Evolutionary conservation across 2,888 invertebrate genomes (phyloP).

Genomic region (Eledone cirrhosa): DNA sequence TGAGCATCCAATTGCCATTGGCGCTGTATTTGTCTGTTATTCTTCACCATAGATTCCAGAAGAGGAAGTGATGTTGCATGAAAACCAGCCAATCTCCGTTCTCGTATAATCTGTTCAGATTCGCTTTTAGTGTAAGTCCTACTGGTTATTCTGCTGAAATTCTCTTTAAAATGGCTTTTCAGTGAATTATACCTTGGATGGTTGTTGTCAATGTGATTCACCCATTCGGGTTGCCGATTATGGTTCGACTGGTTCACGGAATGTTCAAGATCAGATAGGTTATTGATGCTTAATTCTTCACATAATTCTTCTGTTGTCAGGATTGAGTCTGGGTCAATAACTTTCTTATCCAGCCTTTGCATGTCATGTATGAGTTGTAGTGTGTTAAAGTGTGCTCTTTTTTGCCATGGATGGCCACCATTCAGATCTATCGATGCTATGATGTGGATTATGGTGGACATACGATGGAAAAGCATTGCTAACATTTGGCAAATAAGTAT

Average conservation of each 20-base stretch:
- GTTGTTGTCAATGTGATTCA: not conserved
- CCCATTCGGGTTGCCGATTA: not conserved
- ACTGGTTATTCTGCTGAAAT: not conserved
- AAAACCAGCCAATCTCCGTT: not conserved
- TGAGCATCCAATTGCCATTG: not conserved
- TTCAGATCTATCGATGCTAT: conserved; percentile 80
- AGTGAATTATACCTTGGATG: not conserved
- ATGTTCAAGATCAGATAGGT: not conserved
- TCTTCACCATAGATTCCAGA: not conserved
- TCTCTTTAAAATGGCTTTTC: not conserved
- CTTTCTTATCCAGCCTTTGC: conserved; percentile 15
- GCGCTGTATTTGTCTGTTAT: not conserved
- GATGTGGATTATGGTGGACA: conserved; percentile 95
- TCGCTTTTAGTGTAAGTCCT: not conserved
- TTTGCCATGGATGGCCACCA: conserved; percentile 1
- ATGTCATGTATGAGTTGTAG: not conserved
- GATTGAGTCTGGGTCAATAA: not conserved
- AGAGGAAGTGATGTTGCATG: not conserved
- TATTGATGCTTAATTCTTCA: not conserved
- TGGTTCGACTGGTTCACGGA: not conserved
- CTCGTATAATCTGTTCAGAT: not conserved
- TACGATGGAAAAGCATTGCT: conserved; percentile 98
- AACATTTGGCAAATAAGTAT: conserved; percentile 94
- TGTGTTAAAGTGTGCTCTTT: not conserved
- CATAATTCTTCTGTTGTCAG: not conserved